Conservation (phyloP, 2,797 vertebrate genomes). For the Sebastolobus altivelis region DNA sequence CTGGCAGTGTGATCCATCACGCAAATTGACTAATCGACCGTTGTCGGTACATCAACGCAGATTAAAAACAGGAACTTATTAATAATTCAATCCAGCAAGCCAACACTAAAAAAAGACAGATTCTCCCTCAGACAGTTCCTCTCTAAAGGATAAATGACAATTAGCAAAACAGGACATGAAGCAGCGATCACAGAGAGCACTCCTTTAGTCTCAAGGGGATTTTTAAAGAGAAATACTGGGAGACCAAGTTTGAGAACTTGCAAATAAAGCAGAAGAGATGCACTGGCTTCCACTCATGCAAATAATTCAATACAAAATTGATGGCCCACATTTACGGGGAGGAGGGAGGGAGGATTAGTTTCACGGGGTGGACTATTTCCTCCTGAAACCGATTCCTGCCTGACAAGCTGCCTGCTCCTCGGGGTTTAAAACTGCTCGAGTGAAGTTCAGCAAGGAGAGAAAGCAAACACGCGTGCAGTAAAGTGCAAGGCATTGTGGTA, state of each 20-base stretch:
- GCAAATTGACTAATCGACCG: conserved; percentile 59
- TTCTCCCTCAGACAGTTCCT: conserved; percentile 36
- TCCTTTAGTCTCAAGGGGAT: conserved; percentile 17
- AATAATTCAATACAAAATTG: conserved; percentile 62
- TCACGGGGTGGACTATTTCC: conserved; percentile 32
- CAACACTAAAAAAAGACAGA: conserved; percentile 53
- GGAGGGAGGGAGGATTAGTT: conserved; percentile 34
- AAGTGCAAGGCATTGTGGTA: neutral
- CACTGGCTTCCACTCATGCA: conserved; percentile 40
- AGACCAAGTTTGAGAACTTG: conserved; percentile 29
- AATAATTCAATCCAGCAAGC: conserved; percentile 69
- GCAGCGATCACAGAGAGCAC: conserved; percentile 6
- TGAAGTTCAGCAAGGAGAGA: conserved; percentile 1
- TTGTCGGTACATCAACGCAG: conserved; percentile 46
- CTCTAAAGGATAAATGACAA: conserved; percentile 59
- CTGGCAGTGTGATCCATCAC: conserved; percentile 66
- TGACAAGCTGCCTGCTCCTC: conserved; percentile 35
- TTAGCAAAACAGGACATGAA: conserved; percentile 40
- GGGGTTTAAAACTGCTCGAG: conserved; percentile 38
- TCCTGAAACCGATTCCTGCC: conserved; percentile 41
- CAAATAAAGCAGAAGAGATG: conserved; percentile 51
- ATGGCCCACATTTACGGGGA: conserved; percentile 52
- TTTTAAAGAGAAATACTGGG: conserved; percentile 7
- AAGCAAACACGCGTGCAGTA: conserved; percentile 27
- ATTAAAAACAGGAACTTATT: conserved; percentile 71